Evolutionary conservation across 2,888 invertebrate species (phyloP), one percentile per base, ranked within the genome.

Genomic region (Drosophila longiperda): DNA sequence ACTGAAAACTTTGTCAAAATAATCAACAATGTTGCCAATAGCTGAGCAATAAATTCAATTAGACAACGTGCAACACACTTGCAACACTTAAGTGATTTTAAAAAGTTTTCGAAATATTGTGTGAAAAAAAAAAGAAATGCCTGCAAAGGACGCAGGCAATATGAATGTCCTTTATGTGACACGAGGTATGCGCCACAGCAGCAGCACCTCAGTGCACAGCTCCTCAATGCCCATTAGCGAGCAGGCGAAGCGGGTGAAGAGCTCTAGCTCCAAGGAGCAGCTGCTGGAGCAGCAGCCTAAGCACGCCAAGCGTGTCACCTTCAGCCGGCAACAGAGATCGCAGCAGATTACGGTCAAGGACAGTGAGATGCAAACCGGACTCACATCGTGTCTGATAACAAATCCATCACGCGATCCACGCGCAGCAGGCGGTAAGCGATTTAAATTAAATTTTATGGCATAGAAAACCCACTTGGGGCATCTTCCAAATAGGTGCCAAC

Each of bases 281-380:
- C 26, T 55, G 8, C 8, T 38, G 6, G 57, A 57, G 15, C 40
- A 82, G 48, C 73, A 73, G 8, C 66, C 80, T 5, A 82, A 73
- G 15, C 79, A 89, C 7, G 70, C 82, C 7, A 87, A 82, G 23
- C 74, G 85, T 3, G 90, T 86, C 2, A 76, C 90, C 34, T 86
- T 88, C 20, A 57, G 75, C 29, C 74, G 74, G 11, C 66, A 48
- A 8, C 52, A 53, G 2, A 42, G 54, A 26, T 34, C 49, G 1
- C 54, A 36, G 1, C 73, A 57, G 20, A 61, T 45, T 15, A 78
- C 78, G 4, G 67, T 81, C 8, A 66, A 66, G 36, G 80, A 72
- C 34, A 29, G 49, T 2, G 67, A 61, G 40, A 49, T 53, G 40
- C 78, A 83, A 63, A 66, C 64, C 1, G 75, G 80, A 0, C 57